Base-by-base conservation (phyloP, 2,797 vertebrate genomes). In the Hirundo rustica region DNA sequence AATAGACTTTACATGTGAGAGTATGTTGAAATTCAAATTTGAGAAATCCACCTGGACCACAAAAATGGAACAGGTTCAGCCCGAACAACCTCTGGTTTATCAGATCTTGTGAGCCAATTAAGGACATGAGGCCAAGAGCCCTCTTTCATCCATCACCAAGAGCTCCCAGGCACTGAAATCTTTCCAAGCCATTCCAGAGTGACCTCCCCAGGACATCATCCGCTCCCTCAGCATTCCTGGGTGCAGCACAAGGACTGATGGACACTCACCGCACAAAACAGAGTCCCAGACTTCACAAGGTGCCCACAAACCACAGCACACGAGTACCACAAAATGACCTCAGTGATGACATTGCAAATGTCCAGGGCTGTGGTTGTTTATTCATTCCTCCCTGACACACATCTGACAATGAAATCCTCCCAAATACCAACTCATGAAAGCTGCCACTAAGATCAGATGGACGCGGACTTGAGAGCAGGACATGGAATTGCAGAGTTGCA, bases 61-160 rank as follows among this genome's bases (percentile, higher is more conserved):
- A 67, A 38, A 15, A 27, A 4, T 14, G 29, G 22, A 48, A 27
- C 21, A 67, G 2, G 27, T 47, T 57, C 62, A 67, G 29, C 18
- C 15, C 18, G 15, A 67, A 26, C 14, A 66, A 7, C 11, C 4
- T 17, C 13, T 26, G 0, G 0, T 21, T 57, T 17, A 5, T 13
- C 11, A 7, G 21, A 32, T 66, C 16, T 3, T 25, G 4, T 26
- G 51, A 32, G 12, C n/a, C 42, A 27, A 32, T 32, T 19, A 5
- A 66, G 21, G n/a, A 16, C 27, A 38, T n/a, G 38, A 26, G 13
- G 7, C 5, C 26, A 26, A 0, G n/a, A 48, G 9, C 13, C 11
- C 42, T 10, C 27, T 26, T 17, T 38, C 20, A 55, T 32, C 3
- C 11, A 13, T 17, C 26, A 47, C 3, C 4, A 67, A 67, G 3